Evolutionary conservation across 2,113 vertebrate species (phyloP).

Genomic region (Bagarius yarrelli): DNA sequence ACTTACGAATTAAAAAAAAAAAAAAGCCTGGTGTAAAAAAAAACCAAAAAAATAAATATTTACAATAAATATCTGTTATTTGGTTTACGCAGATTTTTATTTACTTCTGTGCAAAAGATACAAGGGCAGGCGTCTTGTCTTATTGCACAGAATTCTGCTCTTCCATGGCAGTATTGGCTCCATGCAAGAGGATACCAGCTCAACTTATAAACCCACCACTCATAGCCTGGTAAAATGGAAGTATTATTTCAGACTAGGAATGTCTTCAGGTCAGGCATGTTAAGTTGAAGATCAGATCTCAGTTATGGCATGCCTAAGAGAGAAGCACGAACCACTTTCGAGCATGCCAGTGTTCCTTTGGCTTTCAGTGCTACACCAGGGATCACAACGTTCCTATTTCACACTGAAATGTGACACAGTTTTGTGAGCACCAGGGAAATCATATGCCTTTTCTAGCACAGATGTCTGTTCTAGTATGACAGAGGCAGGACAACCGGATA

Average conservation of each 20-base stretch:
- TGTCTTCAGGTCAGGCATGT: slow-evolving; percentile 1
- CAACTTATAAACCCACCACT: slow-evolving; percentile 33
- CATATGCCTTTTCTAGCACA: slow-evolving; percentile 27
- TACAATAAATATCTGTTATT: background rate
- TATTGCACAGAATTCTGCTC: background rate
- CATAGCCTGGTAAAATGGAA: slow-evolving; percentile 12
- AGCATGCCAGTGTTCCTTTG: slow-evolving; percentile 8
- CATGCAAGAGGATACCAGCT: background rate
- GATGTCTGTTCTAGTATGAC: background rate
- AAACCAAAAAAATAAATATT: too few relatives aligned
- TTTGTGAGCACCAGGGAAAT: slow-evolving; percentile 24
- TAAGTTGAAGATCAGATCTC: slow-evolving; percentile 8
- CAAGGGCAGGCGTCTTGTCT: slow-evolving; percentile 1
- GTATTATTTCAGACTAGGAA: slow-evolving; percentile 7
- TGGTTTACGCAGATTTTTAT: background rate
- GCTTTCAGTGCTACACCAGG: background rate
- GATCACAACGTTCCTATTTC: background rate
- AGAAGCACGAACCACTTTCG: slow-evolving; percentile 5
- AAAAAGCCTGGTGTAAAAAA: background rate
- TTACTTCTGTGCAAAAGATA: slow-evolving; percentile 17
- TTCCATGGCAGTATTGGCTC: background rate
- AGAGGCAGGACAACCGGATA: background rate
- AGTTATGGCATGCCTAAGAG: slow-evolving; percentile 23
- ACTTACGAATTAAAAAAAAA: background rate
- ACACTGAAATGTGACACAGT: slow-evolving; percentile 44